Evolutionary conservation across 2,113 vertebrate genomes (phyloP), one percentile per base, ranked within the genome.

Genomic region (Sphaerodactylus townsendi): DNA sequence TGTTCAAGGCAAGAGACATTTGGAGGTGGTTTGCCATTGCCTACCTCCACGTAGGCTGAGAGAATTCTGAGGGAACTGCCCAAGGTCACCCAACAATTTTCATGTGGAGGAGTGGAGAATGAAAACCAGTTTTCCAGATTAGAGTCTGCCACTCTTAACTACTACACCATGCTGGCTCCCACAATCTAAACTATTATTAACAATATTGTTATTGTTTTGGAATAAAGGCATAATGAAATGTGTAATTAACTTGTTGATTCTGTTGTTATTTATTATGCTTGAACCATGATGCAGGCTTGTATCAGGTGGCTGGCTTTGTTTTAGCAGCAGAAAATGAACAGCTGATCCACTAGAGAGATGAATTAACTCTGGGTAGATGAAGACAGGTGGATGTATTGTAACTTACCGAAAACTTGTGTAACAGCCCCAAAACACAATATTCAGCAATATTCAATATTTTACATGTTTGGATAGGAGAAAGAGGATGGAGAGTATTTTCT

Each of bases 401-500:
- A 56, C 21, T 21, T 46, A 48, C 46, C 46, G 35, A 59, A n/a
- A 66, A 78, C 7, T 8, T 74, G 13, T 64, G 62, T 6, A 62
- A n/a, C 35, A 15, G 76, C 15, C 41, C 48, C 37, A 56, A 35
- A 35, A 37, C 56, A 59, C 37, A 10, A 23, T 37, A 21, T 19
- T 53, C 37, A 5, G 30, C 68, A 59, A 2, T 10, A 25, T 41
- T 35, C 10, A 41, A 68, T 23, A 30, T 5, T 59, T 59, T 71
- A 17, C 33, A 71, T 56, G 35, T 13, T 56, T 30, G 68, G 64
- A 81, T 25, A 19, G 21, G 5, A 62, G 17, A 72, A 82, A n/a
- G 4, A 72, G 66, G 10, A 59, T 59, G 39, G 50, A 21, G 53
- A 73, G 9, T 69, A 14, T 87, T 72, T 89, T 79, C 56, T 87